These are phyloP conservation scores for Salminus brasiliensis DNA, from an alignment of 2,113 vertebrate genomes.

Conservation along the genomic window DNA sequence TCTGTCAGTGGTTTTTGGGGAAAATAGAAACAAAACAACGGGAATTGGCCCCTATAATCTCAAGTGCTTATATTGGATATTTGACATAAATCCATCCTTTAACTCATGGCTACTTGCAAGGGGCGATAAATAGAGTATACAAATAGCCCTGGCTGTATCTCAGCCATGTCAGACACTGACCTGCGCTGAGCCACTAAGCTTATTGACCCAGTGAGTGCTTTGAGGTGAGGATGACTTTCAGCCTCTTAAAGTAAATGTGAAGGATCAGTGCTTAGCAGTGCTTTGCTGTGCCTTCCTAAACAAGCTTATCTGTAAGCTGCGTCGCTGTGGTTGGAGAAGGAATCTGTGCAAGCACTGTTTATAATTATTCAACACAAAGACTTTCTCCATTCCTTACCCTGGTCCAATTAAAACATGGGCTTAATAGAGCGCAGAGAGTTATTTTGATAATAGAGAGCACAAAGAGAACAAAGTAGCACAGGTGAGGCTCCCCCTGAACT, in stretches of 20 bases:
- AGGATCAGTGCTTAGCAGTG: constrained; percentile 21
- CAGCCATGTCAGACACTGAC: constrained; percentile 26
- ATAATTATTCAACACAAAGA: constrained; percentile 32
- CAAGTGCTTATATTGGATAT: neutral
- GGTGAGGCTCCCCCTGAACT: constrained; percentile 59
- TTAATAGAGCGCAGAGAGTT: constrained; percentile 55
- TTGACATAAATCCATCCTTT: neutral
- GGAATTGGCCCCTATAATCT: too few species aligned
- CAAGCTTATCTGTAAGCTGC: constrained; percentile 28
- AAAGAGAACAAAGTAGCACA: constrained; percentile 63
- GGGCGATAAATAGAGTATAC: neutral
- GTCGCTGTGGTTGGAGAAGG: neutral
- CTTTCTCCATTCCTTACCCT: constrained; percentile 35
- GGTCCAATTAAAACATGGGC: constrained; percentile 58
- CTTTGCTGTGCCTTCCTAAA: constrained; percentile 30
- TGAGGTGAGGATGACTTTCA: constrained; percentile 35
- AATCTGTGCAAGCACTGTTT: neutral
- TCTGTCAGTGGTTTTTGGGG: too few species aligned
- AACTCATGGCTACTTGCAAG: neutral
- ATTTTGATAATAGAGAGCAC: constrained; percentile 66
- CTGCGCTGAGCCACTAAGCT: constrained; percentile 9
- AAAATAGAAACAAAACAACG: too few species aligned
- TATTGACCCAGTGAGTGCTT: constrained; percentile 31
- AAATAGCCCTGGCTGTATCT: constrained; percentile 7
- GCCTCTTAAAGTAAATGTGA: constrained; percentile 25